A percentile compares a stretch with the other conserved stretches of the same genome.
phyloP scores from a whole-genome alignment of 35 echinoderm and acorn worm species.

The Nesometra sesokonis region DNA sequence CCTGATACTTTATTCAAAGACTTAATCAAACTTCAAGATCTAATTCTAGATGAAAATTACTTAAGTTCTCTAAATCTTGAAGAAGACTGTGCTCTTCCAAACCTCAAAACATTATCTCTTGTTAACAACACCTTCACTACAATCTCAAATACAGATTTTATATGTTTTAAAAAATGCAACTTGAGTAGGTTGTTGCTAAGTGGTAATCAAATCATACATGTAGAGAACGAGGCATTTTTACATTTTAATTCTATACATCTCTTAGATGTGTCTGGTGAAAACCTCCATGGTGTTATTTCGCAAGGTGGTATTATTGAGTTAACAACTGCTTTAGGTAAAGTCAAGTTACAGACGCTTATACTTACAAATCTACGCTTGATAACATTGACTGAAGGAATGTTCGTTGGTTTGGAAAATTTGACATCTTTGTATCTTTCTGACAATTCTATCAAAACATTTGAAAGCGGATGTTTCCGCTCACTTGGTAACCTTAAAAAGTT shows the following conservation, averaged over 20 bases:
- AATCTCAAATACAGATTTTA: background rate
- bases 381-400: background rate
- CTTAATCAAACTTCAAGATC: background rate
- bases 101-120: background rate
- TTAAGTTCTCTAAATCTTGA: background rate
- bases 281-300: background rate
- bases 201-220: background rate
- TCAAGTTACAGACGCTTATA: background rate
- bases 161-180: background rate
- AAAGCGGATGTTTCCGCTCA: background rate
- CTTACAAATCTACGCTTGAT: background rate
- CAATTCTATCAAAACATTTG: background rate
- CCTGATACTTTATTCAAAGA: background rate
- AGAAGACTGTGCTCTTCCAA: background rate
- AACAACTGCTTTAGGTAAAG: background rate
- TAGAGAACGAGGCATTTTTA: background rate
- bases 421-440: background rate
- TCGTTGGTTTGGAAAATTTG: background rate
- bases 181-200: background rate
- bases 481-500: background rate
- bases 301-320: background rate
- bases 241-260: background rate
- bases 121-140: background rate
- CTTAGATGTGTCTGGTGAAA: background rate
- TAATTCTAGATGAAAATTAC: background rate